Evolutionary conservation across 1,140 invertebrate genomes (phyloP), one percentile per base, ranked within the genome.

Genomic region (Macrobrachium rosenbergii): DNA sequence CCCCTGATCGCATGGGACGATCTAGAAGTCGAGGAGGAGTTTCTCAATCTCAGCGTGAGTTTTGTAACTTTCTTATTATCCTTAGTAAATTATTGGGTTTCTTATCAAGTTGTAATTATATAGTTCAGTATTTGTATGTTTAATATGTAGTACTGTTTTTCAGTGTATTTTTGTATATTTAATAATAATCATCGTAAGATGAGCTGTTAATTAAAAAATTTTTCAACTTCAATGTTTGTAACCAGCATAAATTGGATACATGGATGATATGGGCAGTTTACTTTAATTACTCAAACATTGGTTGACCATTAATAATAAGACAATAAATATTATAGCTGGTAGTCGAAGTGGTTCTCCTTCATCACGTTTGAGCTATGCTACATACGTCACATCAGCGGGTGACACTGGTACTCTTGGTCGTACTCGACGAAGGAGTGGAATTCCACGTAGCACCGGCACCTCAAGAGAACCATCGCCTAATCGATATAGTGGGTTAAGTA

Each of bases 41-140:
- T 37, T 97, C 96, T 12, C 97, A 98, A 91, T 98, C 97, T 45
- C 97, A 98, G 93, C 97, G 96, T 97, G 93, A 95, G 95, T 94
- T 73, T 28, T 14, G 16, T 69, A 17, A 23, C 62, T 28, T 77
- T 88, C 82, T 81, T 78, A 69, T 6, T 23, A 8, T 14, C 5
- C 19, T 21, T 21, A 21, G 17, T 12, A 14, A 21, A 77, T 45
- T 37, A 19, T 0, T 10, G 0, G 7, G n/a, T 19, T 76, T 28
- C 8, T 76, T 21, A 43, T 45, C 0, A 76, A 37, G 17, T 37
- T 28, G 0, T 19, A 28, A 8, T 21, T 67, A 23, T 23, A 5
- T 21, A 23, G 67, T n/a, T 0, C 21, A 23, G 21, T 72, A 16
- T 72, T 23, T 11, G 64, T 67, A 62, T 73, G 59, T 6, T 63